Evolutionary conservation across 2,888 invertebrate species (phyloP), one percentile per base, ranked within the genome.

Genomic region (Ophonus ardosiacus): DNA sequence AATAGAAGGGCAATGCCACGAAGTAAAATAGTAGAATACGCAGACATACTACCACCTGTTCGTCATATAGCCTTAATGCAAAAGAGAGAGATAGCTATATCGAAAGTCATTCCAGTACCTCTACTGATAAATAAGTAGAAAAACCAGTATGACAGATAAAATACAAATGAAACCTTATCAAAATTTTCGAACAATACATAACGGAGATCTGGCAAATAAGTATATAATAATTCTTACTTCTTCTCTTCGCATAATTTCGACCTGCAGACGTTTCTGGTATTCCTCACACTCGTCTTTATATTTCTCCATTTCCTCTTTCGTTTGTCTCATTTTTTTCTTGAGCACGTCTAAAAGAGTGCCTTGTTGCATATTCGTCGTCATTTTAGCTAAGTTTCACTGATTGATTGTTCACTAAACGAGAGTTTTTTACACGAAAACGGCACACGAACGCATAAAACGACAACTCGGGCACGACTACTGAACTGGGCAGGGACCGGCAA

Each of bases 241-340:
- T 95, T 98, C 98, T 92, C 98, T 96, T 92, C 98, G 96, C 94
- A 97, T 96, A 92, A 97, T 95, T 95, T 98, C 98, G 92, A 97
- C 95, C 93, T 98, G 98, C 92, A 98, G 94, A 92, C 97, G 96
- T 94, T 98, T 97, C 93, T 97, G 97, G 92, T 96, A 97, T 92
- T 98, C 98, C 92, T 98, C 98, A 92, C 97, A 97, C 92, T 98
- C 98, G 93, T 99, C 99, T 93, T 97, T 98, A 93, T 97, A 98
- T 93, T 97, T 96, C 92, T 99, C 99, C 96, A 98, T 97, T 94
- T 99, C 99, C 92, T 98, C 98, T 93, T 98, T 98, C 90, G 98
- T 97, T 93, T 98, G 98, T 89, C 98, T 95, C 99, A 99, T 99
- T 95, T 99, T 99, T 95, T 98, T 98, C 95, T 99, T 99, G 90